phyloP scores from a whole-genome alignment of 2,113 vertebrate genomes.

The Pedionomus torquatus region DNA sequence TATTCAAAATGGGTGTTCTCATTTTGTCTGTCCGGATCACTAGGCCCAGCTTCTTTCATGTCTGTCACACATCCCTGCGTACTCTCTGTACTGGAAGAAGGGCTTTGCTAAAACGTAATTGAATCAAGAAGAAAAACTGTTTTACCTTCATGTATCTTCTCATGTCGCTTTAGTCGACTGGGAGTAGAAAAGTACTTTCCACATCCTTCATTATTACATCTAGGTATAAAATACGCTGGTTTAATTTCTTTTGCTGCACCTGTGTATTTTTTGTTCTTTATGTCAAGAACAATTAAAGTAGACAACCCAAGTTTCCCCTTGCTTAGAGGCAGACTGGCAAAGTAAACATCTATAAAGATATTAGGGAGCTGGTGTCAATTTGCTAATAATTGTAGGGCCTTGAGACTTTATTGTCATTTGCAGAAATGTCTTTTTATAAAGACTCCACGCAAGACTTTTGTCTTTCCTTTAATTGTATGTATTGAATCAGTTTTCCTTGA shows the following conservation, averaged over 20 bases:
- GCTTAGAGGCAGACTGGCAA: neutral
- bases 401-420: neutral
- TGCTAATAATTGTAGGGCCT: neutral
- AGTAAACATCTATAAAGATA: neutral
- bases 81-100: neutral
- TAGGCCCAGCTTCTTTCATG: neutral
- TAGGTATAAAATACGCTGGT: slow-evolving; percentile 42
- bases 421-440: neutral
- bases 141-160: slow-evolving; percentile 86
- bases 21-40: neutral
- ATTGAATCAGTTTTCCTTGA: neutral
- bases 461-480: neutral
- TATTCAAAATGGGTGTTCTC: neutral
- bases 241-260: neutral
- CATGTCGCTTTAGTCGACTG: slow-evolving; percentile 80
- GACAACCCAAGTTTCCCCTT: neutral
- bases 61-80: neutral
- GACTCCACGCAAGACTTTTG: neutral
- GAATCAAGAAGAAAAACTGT: neutral
- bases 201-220: slow-evolving; percentile 85
- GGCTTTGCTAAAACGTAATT: neutral
- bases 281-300: neutral
- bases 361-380: neutral
- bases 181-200: slow-evolving; percentile 75
- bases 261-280: fast-evolving